Percentiles rank a stretch among this genome's conserved stretches.
Conservation (phyloP, 2,113 vertebrate species). For the Eptesicus fuscus region DNA sequence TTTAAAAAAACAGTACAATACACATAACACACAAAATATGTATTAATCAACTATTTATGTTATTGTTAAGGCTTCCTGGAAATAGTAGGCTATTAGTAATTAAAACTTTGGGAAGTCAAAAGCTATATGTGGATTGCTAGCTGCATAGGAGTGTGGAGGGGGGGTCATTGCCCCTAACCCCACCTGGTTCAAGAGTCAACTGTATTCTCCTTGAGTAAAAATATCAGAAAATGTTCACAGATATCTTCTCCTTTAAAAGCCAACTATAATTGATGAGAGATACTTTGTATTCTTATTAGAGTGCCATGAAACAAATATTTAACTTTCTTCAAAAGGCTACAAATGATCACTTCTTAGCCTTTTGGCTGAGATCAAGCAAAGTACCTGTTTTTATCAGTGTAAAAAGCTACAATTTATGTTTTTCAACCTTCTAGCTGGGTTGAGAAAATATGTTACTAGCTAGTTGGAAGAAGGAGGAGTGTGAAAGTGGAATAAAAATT, state of each 20-base stretch:
- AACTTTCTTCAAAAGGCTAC: slow-evolving; percentile 26
- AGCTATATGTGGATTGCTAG: neutral
- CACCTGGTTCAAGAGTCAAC: neutral
- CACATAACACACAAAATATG: neutral
- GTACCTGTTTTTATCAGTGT: neutral
- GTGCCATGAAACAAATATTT: neutral
- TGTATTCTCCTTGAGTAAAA: neutral
- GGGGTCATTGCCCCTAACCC: neutral
- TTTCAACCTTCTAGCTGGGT: neutral
- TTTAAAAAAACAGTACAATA: neutral
- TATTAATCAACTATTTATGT: neutral
- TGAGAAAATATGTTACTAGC: slow-evolving; percentile 2
- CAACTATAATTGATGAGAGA: neutral
- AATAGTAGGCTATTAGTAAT: neutral
- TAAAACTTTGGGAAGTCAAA: neutral
- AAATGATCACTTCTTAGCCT: neutral
- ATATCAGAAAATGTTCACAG: neutral
- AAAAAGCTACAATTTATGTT: slow-evolving; percentile 30
- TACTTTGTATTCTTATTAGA: slow-evolving; percentile 6
- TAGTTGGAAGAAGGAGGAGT: neutral
- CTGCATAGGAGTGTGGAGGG: too few species aligned
- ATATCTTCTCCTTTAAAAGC: neutral
- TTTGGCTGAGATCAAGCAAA: neutral
- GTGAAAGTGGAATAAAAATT: neutral
- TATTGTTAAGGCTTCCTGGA: neutral